These are phyloP conservation scores for Rhodinocichla rosea DNA, from an alignment of 2,113 vertebrate genomes.

Conservation along the genomic window DNA sequence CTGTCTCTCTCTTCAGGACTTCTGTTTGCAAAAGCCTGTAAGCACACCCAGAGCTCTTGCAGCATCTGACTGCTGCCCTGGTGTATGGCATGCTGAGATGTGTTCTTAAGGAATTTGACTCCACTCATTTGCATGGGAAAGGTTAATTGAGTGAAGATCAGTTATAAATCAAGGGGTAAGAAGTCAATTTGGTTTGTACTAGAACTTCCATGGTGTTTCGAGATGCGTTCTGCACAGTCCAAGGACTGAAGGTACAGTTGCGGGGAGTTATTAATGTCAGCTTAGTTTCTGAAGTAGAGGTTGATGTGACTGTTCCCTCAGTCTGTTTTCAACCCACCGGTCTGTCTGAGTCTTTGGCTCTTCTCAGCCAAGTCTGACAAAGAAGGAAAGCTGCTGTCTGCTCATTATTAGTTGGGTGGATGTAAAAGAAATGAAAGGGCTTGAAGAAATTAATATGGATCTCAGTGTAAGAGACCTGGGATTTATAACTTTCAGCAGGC, in stretches of 20 bases:
- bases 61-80: accelerated
- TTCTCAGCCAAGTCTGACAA: neutral
- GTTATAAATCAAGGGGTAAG: neutral
- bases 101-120: neutral
- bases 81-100: neutral
- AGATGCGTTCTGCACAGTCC: neutral
- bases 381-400: neutral
- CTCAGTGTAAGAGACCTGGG: neutral
- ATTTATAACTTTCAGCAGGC: neutral
- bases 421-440: neutral
- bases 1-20: neutral
- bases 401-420: neutral
- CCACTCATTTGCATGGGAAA: neutral
- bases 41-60: neutral
- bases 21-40: neutral
- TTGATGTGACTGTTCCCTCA: neutral
- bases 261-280: neutral
- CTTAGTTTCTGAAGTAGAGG: neutral
- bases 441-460: neutral
- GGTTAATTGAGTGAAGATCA: neutral
- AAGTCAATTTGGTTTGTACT: neutral
- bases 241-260: neutral
- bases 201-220: neutral
- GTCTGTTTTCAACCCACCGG: neutral
- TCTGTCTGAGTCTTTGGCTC: neutral